Base-by-base conservation (phyloP, 2,888 invertebrate species). In the Germaria angustata region DNA sequence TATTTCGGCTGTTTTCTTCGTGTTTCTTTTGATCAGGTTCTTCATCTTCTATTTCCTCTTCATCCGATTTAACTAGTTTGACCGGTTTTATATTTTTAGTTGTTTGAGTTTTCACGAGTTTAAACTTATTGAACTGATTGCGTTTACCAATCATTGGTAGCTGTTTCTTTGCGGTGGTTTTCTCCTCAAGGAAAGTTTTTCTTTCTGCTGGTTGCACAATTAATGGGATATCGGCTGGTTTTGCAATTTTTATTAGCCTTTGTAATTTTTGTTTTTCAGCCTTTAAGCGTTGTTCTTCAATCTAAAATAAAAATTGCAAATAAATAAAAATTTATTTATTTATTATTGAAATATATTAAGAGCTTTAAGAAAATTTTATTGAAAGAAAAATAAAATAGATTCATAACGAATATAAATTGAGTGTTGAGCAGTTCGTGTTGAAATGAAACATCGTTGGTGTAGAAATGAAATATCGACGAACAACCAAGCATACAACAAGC, bases 191-290 rank as follows among this genome's bases (percentile, higher is more conserved):
- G 4, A 34, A 69, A 59, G 17, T 65, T 68, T 39, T 80, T 80
- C 28, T 88, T 86, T 24, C 86, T 85, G 53, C 86, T 86, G 75
- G 90, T 88, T 24, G 91, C 86, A 93, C 88, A 1, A 92, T 90
- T 17, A 94, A 94, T 55, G 94, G 90, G 86, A 92, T 89, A 6
- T 86, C 86, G 0, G 95, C 93, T 0, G 96, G 96, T 81, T 94
- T 93, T 0, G 95, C 94, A 46, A 98, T 92, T 84, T 96, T 95
- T 0, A 96, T 93, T 24, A 98, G 90, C 22, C 94, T 94, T 44
- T 95, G 92, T 0, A 96, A 90, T 86, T 94, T 94, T 0, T 92
- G 90, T 79, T 96, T 93, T 86, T 97, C 96, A 9, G 92, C 91
- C 86, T 93, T 94, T 5, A 97, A 88, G 79, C 94, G 94, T 44